These are phyloP conservation scores for Eupelmus urozonus DNA, from an alignment of 2,888 invertebrate genomes.

Conservation along the genomic window DNA sequence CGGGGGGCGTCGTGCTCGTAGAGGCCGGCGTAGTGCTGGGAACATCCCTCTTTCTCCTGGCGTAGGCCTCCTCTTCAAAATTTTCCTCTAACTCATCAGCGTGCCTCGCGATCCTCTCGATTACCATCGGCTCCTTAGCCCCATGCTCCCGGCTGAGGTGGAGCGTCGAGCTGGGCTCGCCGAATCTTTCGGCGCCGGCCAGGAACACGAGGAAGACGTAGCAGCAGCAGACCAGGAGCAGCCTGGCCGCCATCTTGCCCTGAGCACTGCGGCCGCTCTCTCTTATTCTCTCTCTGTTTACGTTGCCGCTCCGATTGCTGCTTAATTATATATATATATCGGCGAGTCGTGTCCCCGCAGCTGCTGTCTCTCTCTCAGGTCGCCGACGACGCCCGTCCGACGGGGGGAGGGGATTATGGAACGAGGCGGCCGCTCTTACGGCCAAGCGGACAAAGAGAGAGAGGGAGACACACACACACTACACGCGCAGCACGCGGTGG, in stretches of 20 bases:
- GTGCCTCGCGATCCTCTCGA: constrained; percentile 1
- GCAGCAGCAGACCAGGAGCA: constrained; percentile 2
- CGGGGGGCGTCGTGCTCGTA: too few relatives aligned
- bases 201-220: constrained; percentile 23
- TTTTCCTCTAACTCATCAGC: constrained; percentile 54
- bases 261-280: neutral
- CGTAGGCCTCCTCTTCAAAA: constrained; percentile 67
- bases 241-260: constrained; percentile 73
- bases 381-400: neutral
- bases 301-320: too few relatives aligned
- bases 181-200: constrained; percentile 62
- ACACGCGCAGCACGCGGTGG: constrained; percentile 19
- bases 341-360: too few relatives aligned
- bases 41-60: constrained; percentile 66
- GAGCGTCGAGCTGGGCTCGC: constrained; percentile 66
- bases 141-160: constrained; percentile 61
- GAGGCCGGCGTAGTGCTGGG: constrained; percentile 58
- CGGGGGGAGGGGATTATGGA: neutral
- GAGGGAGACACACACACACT: neutral
- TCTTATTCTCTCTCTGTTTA: neutral
- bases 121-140: constrained; percentile 1
- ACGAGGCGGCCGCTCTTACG: too few relatives aligned
- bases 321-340: too few relatives aligned
- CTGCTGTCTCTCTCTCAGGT: too few relatives aligned
- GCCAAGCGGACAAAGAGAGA: neutral